Evolutionary conservation across 2,888 invertebrate genomes (phyloP), one percentile per base, ranked within the genome.

Genomic region (Pardosa pseudoannulata): DNA sequence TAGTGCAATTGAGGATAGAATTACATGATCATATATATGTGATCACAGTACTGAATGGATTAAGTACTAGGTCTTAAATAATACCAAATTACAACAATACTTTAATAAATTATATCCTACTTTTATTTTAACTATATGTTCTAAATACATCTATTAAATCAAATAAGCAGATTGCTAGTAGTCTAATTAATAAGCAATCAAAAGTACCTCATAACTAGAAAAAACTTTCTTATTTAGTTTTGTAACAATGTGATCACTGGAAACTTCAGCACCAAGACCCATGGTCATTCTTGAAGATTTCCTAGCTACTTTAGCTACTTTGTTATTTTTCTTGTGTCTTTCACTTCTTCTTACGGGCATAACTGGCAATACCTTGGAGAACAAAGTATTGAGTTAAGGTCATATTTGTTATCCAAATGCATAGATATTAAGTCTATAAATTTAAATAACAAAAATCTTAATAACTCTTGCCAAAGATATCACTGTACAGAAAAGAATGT

Each of bases 341-440:
- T 27, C 27, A 68, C 76, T 76, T 68, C 76, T 46, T 75, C 75
- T 65, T 46, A 76, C 41, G n/a, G 76, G 67, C 76, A 76, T 76
- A 13, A 46, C 41, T 46, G 67, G 32, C 67, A 76, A 46, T 29
- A 68, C 67, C 41, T 46, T 68, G 6, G 68, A 76, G 68, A 50
- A 19, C 19, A 46, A 27, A 5, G 68, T 46, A 46, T 11, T 39
- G 36, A 27, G 13, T 64, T 28, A 6, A 28, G 5, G 16, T 13
- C 28, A 64, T 1, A 27, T 64, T 27, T 23, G 13, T 27, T 13
- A 9, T 27, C 13, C 23, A 64, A 67, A 7, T 11, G 29, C 11
- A 67, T 2, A 31, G 13, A 67, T 67, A 16, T 16, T 9, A 13
- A 67, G 11, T n/a, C 28, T 16, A n/a, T 67, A 29, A n/a, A n/a